Percentiles rank a stretch among this genome's conserved stretches.
Evolutionary conservation across 2,888 invertebrate species (phyloP).

Genomic region (Andrena marginata): DNA sequence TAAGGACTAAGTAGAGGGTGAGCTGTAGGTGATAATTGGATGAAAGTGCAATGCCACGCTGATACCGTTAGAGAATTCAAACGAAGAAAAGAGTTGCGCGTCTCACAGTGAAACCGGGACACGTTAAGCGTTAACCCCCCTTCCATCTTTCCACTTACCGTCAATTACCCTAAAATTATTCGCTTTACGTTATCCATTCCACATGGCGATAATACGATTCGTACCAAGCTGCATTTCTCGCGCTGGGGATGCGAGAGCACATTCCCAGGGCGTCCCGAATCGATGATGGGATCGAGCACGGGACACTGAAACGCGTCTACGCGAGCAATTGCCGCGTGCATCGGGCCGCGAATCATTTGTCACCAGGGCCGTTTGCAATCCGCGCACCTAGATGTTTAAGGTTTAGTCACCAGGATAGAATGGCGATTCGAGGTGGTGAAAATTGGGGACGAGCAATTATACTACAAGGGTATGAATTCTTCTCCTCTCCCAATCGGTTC

Average conservation of each 20-base stretch:
- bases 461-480: neutral
- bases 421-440: neutral
- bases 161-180: neutral
- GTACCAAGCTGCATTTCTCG: slow-evolving; percentile 45
- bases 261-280: slow-evolving; percentile 18
- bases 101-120: slow-evolving; percentile 6
- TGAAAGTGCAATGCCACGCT: slow-evolving; percentile 33
- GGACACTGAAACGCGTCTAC: neutral
- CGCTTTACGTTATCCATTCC: slow-evolving; percentile 41
- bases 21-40: slow-evolving; percentile 7
- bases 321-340: neutral
- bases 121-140: neutral
- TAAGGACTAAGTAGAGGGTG: neutral
- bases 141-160: neutral
- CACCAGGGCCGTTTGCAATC: slow-evolving; percentile 66
- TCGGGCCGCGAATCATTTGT: slow-evolving; percentile 23
- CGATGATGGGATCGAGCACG: slow-evolving; percentile 1
- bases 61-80: slow-evolving; percentile 26
- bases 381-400: slow-evolving; percentile 60
- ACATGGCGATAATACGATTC: slow-evolving; percentile 25
- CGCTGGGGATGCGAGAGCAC: slow-evolving; percentile 16
- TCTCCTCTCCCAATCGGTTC: slow-evolving; percentile 6
- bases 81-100: neutral
- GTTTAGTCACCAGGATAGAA: slow-evolving; percentile 43
- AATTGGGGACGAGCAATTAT: slow-evolving; percentile 7